Evolutionary conservation across 2,797 vertebrate species (phyloP), one percentile per base, ranked within the genome.

Genomic region (Saxicola maurus): DNA sequence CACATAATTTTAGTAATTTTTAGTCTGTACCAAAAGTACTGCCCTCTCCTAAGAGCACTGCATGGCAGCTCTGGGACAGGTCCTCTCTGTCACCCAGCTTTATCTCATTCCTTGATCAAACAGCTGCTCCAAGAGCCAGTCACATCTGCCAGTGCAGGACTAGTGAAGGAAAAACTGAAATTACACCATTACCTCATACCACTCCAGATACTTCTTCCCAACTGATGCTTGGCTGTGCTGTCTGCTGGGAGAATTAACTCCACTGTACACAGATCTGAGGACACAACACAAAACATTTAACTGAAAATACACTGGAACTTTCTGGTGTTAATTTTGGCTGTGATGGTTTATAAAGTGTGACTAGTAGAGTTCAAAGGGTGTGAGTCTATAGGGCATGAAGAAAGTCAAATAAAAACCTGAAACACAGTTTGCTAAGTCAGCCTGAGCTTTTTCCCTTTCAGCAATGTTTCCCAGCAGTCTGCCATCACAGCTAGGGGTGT

Each of bases 241-340:
- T 52, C 71, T 75, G 45, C 18, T 61, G 46, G 46, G 10, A 87
- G 30, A 75, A 64, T 49, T n/a, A 82, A 56, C 35, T 10, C 48
- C n/a, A 6, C 0, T 27, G 30, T 14, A 49, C 24, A 9, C 1
- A 62, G 51, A 40, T 9, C 52, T 2, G 0, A 62, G n/a, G 31
- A 37, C 64, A 31, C 28, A 82, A 48, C 16, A 46, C 33, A 65
- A 65, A 73, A 64, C 4, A 19, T 2, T 0, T 4, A 62, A 60
- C 42, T 52, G 52, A 65, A 55, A 64, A 73, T 2, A 35, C 31
- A 35, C 20, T 14, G n/a, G n/a, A 10, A 13, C 28, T 52, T 59
- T 28, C 53, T 75, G 27, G 4, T n/a, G 30, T 17, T 45, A 10
- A 43, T 60, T 55, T 35, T 55, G 56, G 38, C 31, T 35, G 16